These are phyloP conservation scores for Orchesella flavescens DNA, from an alignment of 2,888 invertebrate genomes.

Conservation along the genomic window DNA sequence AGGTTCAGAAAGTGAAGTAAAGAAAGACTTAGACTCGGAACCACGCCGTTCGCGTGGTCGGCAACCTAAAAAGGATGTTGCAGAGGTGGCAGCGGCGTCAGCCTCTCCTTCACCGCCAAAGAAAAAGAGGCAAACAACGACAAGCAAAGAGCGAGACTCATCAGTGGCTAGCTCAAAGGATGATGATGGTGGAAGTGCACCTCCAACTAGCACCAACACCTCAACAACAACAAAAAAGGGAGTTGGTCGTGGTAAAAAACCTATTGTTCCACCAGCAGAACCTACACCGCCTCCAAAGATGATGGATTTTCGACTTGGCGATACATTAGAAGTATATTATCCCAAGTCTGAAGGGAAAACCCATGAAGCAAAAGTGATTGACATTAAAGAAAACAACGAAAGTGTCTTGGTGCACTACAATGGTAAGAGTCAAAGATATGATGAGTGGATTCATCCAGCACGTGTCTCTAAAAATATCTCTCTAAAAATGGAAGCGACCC, in stretches of 20 bases:
- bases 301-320: slow-evolving; percentile 81
- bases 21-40: slow-evolving; percentile 69
- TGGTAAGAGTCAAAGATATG: slow-evolving; percentile 97
- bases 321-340: slow-evolving; percentile 91
- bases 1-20: slow-evolving; percentile 61
- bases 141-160: slow-evolving; percentile 64
- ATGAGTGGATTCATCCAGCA: slow-evolving; percentile 94
- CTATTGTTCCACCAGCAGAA: slow-evolving; percentile 15
- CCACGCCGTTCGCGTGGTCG: slow-evolving; percentile 64
- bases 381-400: slow-evolving; percentile 81
- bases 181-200: slow-evolving; percentile 59
- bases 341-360: slow-evolving; percentile 87
- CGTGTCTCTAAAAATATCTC: slow-evolving; percentile 92
- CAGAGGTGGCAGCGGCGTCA: slow-evolving; percentile 18
- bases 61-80: slow-evolving; percentile 72
- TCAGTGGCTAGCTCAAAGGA: slow-evolving; percentile 65
- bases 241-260: slow-evolving; percentile 55
- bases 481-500: slow-evolving; percentile 76
- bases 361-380: slow-evolving; percentile 90
- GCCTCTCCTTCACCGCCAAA: slow-evolving; percentile 27
- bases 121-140: slow-evolving; percentile 23
- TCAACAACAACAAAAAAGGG: slow-evolving; percentile 50
- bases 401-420: slow-evolving; percentile 89
- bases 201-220: slow-evolving; percentile 70
- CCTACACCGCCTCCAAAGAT: slow-evolving; percentile 73